Evolutionary conservation across 30 jellyfish, hydroid and myxozoan species (phyloP).

Genomic region (Catostylus mosaicus): DNA sequence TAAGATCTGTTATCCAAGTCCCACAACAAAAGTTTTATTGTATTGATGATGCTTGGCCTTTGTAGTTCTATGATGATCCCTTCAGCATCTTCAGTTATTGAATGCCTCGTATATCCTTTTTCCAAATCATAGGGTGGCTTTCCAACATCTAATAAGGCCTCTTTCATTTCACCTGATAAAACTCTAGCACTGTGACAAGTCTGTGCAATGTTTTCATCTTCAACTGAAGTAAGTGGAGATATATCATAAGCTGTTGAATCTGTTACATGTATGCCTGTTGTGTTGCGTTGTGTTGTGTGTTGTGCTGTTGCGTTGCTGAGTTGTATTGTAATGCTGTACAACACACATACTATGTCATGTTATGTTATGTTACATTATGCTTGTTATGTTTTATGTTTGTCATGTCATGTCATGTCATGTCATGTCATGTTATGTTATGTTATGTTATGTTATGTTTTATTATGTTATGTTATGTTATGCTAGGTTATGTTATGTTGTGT

Average conservation of each 20-base stretch:
- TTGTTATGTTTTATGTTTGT: too few relatives aligned
- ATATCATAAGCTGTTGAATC: background rate
- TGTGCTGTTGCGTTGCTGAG: too few relatives aligned
- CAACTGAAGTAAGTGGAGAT: conserved; percentile 26
- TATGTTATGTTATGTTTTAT: too few relatives aligned
- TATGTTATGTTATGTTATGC: too few relatives aligned
- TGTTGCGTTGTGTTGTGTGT: too few relatives aligned
- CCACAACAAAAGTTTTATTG: conserved; percentile 81
- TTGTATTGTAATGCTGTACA: too few relatives aligned
- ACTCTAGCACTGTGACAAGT: conserved; percentile 84
- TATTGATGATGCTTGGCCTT: conserved; percentile 87
- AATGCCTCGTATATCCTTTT: conserved; percentile 86
- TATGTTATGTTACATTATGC: too few relatives aligned
- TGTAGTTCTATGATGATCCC: conserved; percentile 85
- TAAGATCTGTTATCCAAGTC: conserved; percentile 85
- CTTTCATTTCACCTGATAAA: conserved; percentile 84
- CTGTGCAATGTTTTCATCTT: conserved; percentile 86
- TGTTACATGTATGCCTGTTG: background rate
- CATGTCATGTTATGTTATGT: too few relatives aligned
- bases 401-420: too few relatives aligned
- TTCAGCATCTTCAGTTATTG: conserved; percentile 49
- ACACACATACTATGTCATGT: too few relatives aligned
- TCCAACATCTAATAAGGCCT: conserved; percentile 73
- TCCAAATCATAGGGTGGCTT: conserved; percentile 78
- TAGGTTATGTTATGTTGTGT: too few relatives aligned